Evolutionary conservation across 2,888 invertebrate genomes (phyloP).

Genomic region (Catocala fraxini): DNA sequence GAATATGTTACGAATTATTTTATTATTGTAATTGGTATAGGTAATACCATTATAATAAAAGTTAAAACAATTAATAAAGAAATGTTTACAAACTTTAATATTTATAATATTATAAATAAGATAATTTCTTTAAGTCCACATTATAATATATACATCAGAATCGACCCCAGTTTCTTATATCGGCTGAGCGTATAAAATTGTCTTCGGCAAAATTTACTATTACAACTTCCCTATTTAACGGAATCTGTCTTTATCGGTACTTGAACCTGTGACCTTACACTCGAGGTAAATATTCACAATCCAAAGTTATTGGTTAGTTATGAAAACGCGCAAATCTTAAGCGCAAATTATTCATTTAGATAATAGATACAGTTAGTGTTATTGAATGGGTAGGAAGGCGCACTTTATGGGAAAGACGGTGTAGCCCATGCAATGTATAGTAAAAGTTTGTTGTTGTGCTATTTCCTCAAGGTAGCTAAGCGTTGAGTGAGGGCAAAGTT

Average conservation of each 20-base stretch:
- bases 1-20: too few relatives aligned
- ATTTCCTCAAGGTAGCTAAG: too few relatives aligned
- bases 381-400: slow-evolving; percentile 60
- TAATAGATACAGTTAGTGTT: slow-evolving; percentile 74
- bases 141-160: not conserved
- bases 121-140: too few relatives aligned
- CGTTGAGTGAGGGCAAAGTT: too few relatives aligned
- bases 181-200: slow-evolving; percentile 15
- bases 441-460: too few relatives aligned
- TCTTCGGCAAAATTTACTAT: slow-evolving; percentile 41
- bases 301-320: slow-evolving; percentile 68
- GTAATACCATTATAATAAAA: too few relatives aligned
- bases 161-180: not conserved
- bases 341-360: slow-evolving; percentile 77
- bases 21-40: too few relatives aligned
- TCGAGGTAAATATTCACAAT: slow-evolving; percentile 54
- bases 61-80: too few relatives aligned
- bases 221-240: slow-evolving; percentile 50
- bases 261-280: slow-evolving; percentile 67
- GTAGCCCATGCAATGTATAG: too few relatives aligned
- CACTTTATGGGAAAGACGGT: slow-evolving; percentile 2
- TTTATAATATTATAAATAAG: too few relatives aligned
- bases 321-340: slow-evolving; percentile 71
- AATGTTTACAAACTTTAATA: too few relatives aligned
- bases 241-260: slow-evolving; percentile 49